Evolutionary conservation across 1,140 invertebrate species (phyloP).

Genomic region (Saccostrea glomerata): DNA sequence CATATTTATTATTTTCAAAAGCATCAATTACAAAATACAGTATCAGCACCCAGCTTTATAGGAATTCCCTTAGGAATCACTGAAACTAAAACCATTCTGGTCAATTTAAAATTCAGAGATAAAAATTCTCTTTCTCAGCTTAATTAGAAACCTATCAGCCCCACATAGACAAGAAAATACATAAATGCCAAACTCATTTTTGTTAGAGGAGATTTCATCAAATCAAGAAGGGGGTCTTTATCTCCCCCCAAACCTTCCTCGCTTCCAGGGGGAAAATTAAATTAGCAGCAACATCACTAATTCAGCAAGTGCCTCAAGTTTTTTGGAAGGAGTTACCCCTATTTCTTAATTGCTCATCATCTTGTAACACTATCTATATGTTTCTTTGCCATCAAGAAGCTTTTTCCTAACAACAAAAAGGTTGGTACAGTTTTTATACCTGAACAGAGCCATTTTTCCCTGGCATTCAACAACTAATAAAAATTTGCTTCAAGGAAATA

Average conservation of each 20-base stretch:
- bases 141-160: conserved; percentile 29
- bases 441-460: not conserved
- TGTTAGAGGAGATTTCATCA: conserved; percentile 7
- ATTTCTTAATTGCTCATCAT: conserved; percentile 25
- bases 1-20: not conserved
- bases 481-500: not conserved
- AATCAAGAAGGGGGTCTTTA: not conserved
- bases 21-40: not conserved
- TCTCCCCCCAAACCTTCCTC: not conserved
- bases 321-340: conserved; percentile 27
- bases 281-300: conserved; percentile 28
- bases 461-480: conserved; percentile 22
- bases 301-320: conserved; percentile 23
- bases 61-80: not conserved
- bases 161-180: conserved; percentile 9
- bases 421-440: not conserved
- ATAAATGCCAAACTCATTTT: conserved; percentile 38
- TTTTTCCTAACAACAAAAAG: not conserved
- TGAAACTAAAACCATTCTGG: not conserved
- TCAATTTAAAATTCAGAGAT: conserved; percentile 33
- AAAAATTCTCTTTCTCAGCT: not conserved
- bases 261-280: conserved; percentile 2
- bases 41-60: not conserved
- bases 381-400: not conserved
- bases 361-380: conserved; percentile 17